Conservation (phyloP, 53 echinoderm and acorn worm genomes). For the Holothuria scabra region DNA sequence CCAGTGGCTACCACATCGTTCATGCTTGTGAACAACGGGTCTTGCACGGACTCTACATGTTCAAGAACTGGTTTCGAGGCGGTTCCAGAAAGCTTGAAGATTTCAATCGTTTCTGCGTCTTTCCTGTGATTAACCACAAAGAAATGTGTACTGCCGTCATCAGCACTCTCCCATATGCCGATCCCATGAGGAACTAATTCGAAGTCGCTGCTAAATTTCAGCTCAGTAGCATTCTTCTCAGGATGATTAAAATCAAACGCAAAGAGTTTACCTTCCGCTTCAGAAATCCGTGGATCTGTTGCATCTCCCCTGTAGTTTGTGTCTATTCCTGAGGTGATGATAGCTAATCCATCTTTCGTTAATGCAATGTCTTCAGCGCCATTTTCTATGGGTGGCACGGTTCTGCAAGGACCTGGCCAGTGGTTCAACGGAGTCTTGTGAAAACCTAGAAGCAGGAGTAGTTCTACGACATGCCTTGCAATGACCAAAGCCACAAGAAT, state of each 20-base stretch:
- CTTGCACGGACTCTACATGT: constrained; percentile 6
- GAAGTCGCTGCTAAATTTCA: background rate
- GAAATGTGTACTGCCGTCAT: background rate
- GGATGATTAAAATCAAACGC: constrained; percentile 19
- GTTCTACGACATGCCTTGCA: background rate
- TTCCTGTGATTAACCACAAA: constrained; percentile 12
- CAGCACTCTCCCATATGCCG: background rate
- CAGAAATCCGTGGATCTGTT: background rate
- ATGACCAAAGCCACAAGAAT: too few relatives aligned
- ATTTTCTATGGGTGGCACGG: background rate
- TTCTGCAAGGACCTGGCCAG: constrained; percentile 30
- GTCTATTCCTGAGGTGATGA: background rate
- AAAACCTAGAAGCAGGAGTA: background rate
- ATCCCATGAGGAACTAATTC: constrained; percentile 22
- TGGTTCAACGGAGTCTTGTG: constrained; percentile 17
- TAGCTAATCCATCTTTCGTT: background rate
- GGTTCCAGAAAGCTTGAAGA: background rate
- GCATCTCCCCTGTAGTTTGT: background rate
- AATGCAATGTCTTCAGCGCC: constrained; percentile 5
- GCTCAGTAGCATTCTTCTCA: constrained; percentile 4
- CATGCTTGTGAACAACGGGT: constrained; percentile 5
- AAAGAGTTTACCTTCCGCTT: background rate
- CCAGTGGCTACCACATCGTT: constrained; percentile 6
- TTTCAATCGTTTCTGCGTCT: constrained; percentile 3
- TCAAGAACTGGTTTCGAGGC: background rate